A percentile compares a stretch with the other conserved stretches of the same genome.
Conservation (phyloP, 2,113 vertebrate genomes). For the Columba livia region DNA sequence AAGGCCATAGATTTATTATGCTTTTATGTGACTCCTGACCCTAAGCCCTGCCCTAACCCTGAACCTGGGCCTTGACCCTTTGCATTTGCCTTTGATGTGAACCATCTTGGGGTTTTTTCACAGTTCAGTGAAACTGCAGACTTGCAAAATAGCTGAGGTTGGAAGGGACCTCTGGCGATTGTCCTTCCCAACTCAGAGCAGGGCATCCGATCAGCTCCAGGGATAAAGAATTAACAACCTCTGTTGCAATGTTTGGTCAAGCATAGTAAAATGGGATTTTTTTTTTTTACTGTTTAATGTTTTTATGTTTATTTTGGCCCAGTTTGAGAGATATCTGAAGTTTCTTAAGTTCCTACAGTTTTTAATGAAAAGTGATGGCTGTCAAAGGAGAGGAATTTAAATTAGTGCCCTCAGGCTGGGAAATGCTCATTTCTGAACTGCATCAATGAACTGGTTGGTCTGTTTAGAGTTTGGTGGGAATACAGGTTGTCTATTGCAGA, state of each 20-base stretch:
- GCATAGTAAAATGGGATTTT: no score
- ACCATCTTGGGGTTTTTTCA: not conserved
- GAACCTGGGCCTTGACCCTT: not conserved
- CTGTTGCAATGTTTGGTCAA: not conserved
- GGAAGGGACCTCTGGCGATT: not conserved
- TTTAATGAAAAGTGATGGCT: not conserved
- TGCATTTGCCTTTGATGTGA: not conserved
- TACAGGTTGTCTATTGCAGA: fast-evolving
- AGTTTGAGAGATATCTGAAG: not conserved
- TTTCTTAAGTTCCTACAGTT: not conserved
- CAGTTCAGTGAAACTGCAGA: not conserved
- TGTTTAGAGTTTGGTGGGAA: not conserved
- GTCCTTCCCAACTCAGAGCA: not conserved
- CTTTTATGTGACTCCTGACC: not conserved
- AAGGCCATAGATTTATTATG: not conserved
- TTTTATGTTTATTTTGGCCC: not conserved
- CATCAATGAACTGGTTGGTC: not conserved
- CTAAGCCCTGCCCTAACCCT: not conserved
- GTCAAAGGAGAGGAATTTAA: not conserved
- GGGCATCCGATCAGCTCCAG: not conserved
- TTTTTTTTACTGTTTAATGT: not conserved
- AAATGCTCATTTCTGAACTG: not conserved
- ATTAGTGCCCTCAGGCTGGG: not conserved
- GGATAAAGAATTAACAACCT: not conserved
- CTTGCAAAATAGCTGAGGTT: not conserved